Evolutionary conservation across 2,797 vertebrate genomes (phyloP).

Genomic region (Myotis findleyi): DNA sequence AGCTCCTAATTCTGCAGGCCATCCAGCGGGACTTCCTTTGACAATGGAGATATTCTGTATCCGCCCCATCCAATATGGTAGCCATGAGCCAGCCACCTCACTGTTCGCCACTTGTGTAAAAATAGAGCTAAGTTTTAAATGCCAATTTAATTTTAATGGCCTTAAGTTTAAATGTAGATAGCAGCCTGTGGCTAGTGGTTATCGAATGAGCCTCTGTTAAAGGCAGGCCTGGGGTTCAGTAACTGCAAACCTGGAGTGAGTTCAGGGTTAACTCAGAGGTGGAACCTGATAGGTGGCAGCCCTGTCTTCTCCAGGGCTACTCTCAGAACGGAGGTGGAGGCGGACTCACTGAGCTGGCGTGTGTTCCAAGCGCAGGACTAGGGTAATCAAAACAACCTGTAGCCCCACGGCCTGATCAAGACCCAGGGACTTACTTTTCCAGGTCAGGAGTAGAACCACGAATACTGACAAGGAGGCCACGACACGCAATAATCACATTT

Average conservation of each 20-base stretch:
- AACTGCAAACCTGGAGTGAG: not conserved
- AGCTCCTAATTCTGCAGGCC: not conserved
- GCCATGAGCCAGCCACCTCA: not conserved
- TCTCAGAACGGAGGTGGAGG: not conserved
- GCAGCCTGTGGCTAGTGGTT: not conserved
- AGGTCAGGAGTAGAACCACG: slow-evolving; percentile 48
- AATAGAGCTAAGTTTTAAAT: slow-evolving; percentile 28
- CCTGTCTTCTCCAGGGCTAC: not conserved
- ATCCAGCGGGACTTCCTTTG: not conserved
- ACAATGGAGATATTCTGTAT: not conserved
- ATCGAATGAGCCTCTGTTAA: not conserved
- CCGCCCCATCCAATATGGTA: not conserved
- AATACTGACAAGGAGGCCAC: slow-evolving; percentile 35
- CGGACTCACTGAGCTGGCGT: not conserved
- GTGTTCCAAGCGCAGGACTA: slow-evolving; percentile 63
- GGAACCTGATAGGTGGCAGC: not conserved
- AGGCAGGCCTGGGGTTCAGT: not conserved
- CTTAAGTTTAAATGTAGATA: slow-evolving; percentile 4
- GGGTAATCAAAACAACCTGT: slow-evolving; percentile 51
- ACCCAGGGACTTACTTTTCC: slow-evolving; percentile 42
- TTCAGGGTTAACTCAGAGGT: slow-evolving; percentile 38
- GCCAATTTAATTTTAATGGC: not conserved
- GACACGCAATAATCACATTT: slow-evolving; percentile 59
- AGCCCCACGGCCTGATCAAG: slow-evolving; percentile 38
- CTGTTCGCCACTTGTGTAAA: not conserved